Conservation (phyloP, 2,113 vertebrate species). For the Vulpes lagopus region DNA sequence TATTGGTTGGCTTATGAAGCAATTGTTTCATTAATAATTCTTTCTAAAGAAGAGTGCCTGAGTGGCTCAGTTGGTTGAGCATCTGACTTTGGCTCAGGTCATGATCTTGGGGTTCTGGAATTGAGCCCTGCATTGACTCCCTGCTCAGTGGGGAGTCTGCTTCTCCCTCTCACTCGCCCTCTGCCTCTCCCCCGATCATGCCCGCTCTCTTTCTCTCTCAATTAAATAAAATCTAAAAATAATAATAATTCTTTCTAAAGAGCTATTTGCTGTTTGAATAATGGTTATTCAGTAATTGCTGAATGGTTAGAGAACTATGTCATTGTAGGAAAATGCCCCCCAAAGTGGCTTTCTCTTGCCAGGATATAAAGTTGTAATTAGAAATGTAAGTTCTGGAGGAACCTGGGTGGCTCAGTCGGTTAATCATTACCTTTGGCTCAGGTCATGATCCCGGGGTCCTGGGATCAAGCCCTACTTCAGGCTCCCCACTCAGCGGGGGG, state of each 20-base stretch:
- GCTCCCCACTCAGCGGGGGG: too few species aligned
- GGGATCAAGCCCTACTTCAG: too few species aligned
- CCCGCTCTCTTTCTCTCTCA: neutral
- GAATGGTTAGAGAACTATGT: neutral
- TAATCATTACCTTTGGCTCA: too few species aligned
- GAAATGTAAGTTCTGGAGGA: neutral
- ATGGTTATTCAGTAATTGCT: neutral
- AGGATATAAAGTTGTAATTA: slow-evolving; percentile 9
- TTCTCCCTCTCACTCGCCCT: neutral
- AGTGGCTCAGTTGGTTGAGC: neutral
- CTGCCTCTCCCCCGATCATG: neutral
- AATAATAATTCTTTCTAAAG: slow-evolving; percentile 31
- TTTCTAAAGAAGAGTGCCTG: neutral
- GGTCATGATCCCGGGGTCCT: too few species aligned
- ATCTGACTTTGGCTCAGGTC: neutral
- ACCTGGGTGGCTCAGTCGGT: too few species aligned
- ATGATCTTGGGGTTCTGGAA: neutral
- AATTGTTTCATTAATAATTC: slow-evolving; percentile 20
- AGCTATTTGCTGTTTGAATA: slow-evolving; percentile 25
- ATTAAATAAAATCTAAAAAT: neutral
- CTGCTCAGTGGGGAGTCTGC: neutral
- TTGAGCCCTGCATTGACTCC: neutral
- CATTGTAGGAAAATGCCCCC: neutral
- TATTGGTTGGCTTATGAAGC: neutral
- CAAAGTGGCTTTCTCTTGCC: neutral